Evolutionary conservation across 2,888 invertebrate genomes (phyloP).

Genomic region (Microplitis deprimator): DNA sequence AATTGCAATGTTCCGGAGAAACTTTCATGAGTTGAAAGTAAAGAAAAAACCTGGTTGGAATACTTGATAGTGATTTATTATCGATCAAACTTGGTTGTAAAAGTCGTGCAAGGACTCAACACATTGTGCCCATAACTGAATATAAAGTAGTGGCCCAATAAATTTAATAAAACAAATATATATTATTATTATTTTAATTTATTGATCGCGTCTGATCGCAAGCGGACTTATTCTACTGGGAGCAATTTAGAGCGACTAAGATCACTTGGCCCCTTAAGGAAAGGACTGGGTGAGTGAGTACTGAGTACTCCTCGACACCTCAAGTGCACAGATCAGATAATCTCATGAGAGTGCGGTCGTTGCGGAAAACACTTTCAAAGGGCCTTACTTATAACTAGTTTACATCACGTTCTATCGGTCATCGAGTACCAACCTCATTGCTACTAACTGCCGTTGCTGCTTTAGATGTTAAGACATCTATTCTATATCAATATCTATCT

Average conservation of each 20-base stretch:
- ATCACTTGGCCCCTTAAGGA: not conserved
- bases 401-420: constrained; percentile 7
- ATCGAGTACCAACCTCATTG: constrained; percentile 7
- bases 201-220: no score
- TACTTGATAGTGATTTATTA: not conserved
- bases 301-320: not conserved
- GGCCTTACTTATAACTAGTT: constrained; percentile 2
- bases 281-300: not conserved
- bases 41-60: not conserved
- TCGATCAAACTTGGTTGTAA: not conserved
- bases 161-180: not conserved
- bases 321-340: not conserved
- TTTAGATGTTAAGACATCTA: no score
- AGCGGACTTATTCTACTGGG: no score
- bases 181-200: no score
- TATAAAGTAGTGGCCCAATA: not conserved
- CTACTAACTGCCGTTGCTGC: no score
- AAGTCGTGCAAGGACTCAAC: not conserved
- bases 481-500: no score
- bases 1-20: not conserved
- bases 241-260: no score
- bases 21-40: not conserved
- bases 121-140: not conserved
- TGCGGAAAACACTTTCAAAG: constrained; percentile 6
- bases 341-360: not conserved